Percentiles rank a stretch among this genome's conserved stretches.
phyloP scores from a whole-genome alignment of 2,113 vertebrate genomes.

The Neomonachus schauinslandi region DNA sequence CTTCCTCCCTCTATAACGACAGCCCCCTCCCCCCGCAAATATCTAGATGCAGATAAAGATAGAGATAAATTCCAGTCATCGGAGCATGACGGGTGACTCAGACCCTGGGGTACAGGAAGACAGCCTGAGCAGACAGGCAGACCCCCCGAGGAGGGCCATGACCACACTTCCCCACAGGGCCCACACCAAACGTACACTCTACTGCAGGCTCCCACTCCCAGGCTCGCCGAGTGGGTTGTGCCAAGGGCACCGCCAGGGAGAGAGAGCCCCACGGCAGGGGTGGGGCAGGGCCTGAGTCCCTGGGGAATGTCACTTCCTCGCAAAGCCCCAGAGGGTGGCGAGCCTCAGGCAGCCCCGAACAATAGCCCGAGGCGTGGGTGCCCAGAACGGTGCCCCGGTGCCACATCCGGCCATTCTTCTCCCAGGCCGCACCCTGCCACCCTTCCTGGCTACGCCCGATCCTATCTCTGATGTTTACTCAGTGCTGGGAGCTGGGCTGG shows the following conservation, averaged over 20 bases:
- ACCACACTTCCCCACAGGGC: neutral
- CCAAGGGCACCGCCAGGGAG: neutral
- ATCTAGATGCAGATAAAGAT: constrained; percentile 66
- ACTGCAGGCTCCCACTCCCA: neutral
- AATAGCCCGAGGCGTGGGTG: constrained; percentile 76
- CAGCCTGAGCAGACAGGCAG: neutral
- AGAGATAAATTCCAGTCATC: constrained; percentile 65
- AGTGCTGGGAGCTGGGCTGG: constrained; percentile 55
- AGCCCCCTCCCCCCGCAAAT: neutral
- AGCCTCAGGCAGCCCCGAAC: constrained; percentile 66
- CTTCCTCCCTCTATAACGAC: constrained; percentile 4
- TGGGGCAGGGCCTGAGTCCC: neutral
- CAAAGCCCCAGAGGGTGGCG: constrained; percentile 52
- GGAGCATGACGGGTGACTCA: constrained; percentile 65
- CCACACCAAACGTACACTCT: neutral
- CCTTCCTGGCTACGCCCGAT: constrained; percentile 87
- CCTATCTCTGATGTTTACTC: constrained; percentile 79
- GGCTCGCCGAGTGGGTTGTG: neutral
- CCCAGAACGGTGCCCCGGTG: constrained; percentile 75
- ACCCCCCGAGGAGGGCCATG: neutral
- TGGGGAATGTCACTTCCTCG: neutral
- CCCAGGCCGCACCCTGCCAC: constrained; percentile 83
- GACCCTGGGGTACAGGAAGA: constrained; percentile 52
- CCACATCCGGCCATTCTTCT: constrained; percentile 89
- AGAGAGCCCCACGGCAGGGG: neutral